phyloP scores from a whole-genome alignment of 2,797 vertebrate genomes.

The Pseudopleuronectes americanus region DNA sequence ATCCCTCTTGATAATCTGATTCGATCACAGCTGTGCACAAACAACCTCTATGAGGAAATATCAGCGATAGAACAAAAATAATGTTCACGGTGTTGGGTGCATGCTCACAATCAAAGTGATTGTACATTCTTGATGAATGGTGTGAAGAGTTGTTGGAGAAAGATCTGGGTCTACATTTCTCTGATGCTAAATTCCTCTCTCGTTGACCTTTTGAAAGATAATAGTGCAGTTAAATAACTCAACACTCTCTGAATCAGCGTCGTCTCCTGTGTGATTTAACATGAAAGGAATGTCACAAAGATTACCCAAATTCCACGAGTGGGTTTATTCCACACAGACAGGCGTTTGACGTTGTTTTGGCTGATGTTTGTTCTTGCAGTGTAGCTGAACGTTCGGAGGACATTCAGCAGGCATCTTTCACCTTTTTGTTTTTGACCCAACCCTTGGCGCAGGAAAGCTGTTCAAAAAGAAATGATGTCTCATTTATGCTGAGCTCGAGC shows the following conservation, averaged over 20 bases:
- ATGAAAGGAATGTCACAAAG: slow-evolving; percentile 55
- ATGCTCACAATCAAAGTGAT: no score
- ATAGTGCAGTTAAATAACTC: slow-evolving; percentile 30
- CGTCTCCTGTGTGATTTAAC: slow-evolving; percentile 46
- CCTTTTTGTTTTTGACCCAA: slow-evolving; percentile 57
- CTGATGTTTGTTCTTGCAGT: slow-evolving; percentile 21
- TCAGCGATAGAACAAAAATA: background rate
- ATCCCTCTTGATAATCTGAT: background rate
- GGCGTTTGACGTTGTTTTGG: slow-evolving; percentile 29
- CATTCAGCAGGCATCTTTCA: slow-evolving; percentile 54
- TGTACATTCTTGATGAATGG: no score
- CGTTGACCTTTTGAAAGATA: slow-evolving; percentile 28
- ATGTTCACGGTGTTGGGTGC: no score
- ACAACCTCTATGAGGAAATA: background rate
- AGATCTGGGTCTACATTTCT: background rate
- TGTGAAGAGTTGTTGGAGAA: no score
- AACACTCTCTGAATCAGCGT: slow-evolving; percentile 36
- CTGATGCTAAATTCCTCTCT: slow-evolving; percentile 7
- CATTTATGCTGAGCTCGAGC: slow-evolving; percentile 56
- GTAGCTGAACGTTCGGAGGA: slow-evolving; percentile 42
- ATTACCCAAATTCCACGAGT: slow-evolving; percentile 54
- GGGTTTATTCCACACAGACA: slow-evolving; percentile 46
- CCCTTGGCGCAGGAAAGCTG: slow-evolving; percentile 46
- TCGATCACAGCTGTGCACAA: background rate
- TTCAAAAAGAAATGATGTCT: slow-evolving; percentile 60